phyloP scores from a whole-genome alignment of 2,113 vertebrate genomes.

The Cercopithecus mona region DNA sequence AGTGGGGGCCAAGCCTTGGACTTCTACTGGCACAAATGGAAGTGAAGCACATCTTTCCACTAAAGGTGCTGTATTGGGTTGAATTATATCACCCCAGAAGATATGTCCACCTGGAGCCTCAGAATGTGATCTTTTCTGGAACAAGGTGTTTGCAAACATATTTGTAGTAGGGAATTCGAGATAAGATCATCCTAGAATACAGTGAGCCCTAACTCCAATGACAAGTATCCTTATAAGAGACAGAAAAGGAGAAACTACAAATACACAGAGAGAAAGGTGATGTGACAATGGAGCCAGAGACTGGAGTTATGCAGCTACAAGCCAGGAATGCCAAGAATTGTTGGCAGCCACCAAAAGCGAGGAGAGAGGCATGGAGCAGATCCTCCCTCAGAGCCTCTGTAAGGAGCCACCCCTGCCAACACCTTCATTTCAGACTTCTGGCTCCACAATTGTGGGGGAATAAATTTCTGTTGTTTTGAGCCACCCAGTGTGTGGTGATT shows the following conservation, averaged over 20 bases:
- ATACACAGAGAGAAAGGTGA: background rate
- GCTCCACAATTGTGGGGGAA: background rate
- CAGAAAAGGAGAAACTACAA: background rate
- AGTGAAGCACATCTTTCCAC: background rate
- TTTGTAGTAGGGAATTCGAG: background rate
- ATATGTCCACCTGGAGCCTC: background rate
- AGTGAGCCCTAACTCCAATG: background rate
- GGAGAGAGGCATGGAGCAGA: background rate
- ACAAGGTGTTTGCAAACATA: background rate
- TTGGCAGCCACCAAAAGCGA: background rate
- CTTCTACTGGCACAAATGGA: background rate
- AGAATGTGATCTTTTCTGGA: background rate
- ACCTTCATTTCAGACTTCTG: background rate
- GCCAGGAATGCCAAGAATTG: background rate
- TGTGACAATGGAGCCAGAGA: background rate
- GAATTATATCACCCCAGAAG: background rate
- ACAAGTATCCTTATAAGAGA: background rate
- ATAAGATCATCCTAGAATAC: background rate
- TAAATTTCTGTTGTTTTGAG: background rate
- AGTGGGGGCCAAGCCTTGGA: background rate
- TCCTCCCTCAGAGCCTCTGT: background rate
- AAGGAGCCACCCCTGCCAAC: constrained; percentile 30
- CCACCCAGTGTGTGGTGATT: background rate
- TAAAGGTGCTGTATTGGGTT: background rate
- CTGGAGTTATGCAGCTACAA: background rate